A percentile compares a stretch with the other conserved stretches of the same genome.
phyloP scores from a whole-genome alignment of 2,113 vertebrate species.

The Actenoides lindsayi region DNA sequence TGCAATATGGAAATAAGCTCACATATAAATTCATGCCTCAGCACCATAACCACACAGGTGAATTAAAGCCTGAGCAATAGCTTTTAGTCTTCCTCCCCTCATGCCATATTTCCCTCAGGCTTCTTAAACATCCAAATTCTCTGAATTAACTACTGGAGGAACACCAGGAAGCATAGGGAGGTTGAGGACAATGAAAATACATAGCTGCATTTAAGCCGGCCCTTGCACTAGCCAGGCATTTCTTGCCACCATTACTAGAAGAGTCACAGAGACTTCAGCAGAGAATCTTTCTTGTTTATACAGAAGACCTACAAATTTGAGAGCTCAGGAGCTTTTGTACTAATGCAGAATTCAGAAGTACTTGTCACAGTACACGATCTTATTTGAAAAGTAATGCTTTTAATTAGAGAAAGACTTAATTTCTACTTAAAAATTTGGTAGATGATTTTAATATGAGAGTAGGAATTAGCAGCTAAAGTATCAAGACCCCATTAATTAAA shows the following conservation, averaged over 20 bases:
- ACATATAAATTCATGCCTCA: neutral
- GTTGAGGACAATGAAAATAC: neutral
- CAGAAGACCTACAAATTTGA: neutral
- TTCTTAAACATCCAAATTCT: neutral
- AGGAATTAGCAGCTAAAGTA: conserved; percentile 6
- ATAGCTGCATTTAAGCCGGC: rapidly evolving
- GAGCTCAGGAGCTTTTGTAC: neutral
- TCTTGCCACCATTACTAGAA: neutral
- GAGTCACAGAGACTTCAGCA: neutral
- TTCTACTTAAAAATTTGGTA: conserved; percentile 22
- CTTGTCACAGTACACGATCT: neutral
- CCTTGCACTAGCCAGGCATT: neutral
- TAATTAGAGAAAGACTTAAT: conserved; percentile 27
- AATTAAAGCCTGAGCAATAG: neutral
- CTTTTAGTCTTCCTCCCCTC: neutral
- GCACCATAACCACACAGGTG: neutral
- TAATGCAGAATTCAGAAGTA: neutral
- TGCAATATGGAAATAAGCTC: neutral
- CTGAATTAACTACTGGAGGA: neutral
- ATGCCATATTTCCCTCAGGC: neutral
- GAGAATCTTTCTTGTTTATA: neutral
- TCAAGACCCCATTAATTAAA: conserved; percentile 38
- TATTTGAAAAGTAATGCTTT: conserved; percentile 31
- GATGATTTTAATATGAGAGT: conserved; percentile 35
- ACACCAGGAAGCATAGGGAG: neutral